Conservation (phyloP, 2,113 vertebrate species). For the Entelurus aequoreus region DNA sequence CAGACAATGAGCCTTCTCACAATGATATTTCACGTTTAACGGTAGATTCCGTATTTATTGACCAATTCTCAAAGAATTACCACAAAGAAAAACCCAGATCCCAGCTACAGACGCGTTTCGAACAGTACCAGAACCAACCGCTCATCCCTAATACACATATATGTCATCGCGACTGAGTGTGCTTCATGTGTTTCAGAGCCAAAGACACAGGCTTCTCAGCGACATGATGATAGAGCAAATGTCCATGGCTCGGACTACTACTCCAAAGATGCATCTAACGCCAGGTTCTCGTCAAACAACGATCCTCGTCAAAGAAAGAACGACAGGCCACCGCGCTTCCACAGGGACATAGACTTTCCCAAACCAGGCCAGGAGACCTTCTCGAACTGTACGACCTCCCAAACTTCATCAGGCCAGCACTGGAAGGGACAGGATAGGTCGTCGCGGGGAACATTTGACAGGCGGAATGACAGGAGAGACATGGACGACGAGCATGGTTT, state of each 20-base stretch:
- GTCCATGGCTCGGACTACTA: slow-evolving; percentile 74
- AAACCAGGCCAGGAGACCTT: slow-evolving; percentile 75
- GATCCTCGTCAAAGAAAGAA: slow-evolving; percentile 81
- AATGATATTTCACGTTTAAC: too few relatives aligned
- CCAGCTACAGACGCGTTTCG: too few relatives aligned
- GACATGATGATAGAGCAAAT: slow-evolving; percentile 68
- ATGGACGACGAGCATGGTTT: slow-evolving; percentile 36
- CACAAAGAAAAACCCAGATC: too few relatives aligned
- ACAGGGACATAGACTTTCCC: slow-evolving; percentile 81
- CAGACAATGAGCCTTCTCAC: too few relatives aligned
- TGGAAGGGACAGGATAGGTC: slow-evolving; percentile 70
- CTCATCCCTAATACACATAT: too few relatives aligned
- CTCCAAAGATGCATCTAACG: slow-evolving; percentile 75
- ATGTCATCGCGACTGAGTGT: too few relatives aligned
- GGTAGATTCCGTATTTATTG: too few relatives aligned
- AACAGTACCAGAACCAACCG: too few relatives aligned
- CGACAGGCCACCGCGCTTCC: slow-evolving; percentile 91
- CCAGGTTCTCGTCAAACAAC: slow-evolving; percentile 75
- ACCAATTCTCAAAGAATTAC: too few relatives aligned
- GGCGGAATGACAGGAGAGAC: slow-evolving; percentile 66
- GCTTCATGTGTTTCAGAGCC: slow-evolving; percentile 71
- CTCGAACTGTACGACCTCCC: slow-evolving; percentile 57
- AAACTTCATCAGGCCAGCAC: slow-evolving; percentile 62
- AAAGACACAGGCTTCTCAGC: slow-evolving; percentile 75
- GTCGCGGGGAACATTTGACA: slow-evolving; percentile 57